phyloP scores from a whole-genome alignment of 2,797 vertebrate genomes.

The Microtus obscurus region DNA sequence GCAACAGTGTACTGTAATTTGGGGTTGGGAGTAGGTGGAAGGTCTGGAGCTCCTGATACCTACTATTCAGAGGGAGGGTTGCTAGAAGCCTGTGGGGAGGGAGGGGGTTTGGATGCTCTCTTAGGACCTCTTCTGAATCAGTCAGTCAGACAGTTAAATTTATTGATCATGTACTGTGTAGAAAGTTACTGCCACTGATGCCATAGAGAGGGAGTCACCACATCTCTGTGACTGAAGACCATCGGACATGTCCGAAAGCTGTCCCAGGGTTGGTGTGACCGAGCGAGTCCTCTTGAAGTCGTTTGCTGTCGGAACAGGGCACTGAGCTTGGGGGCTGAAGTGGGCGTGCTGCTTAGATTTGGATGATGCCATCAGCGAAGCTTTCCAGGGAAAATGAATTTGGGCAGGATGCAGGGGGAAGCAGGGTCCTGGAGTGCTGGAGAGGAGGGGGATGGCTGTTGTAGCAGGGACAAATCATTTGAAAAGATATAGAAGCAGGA shows the following conservation, averaged over 20 bases:
- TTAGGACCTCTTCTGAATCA: slow-evolving; percentile 21
- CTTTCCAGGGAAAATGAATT: neutral
- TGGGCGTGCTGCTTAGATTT: neutral
- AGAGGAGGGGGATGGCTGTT: neutral
- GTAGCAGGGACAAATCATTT: neutral
- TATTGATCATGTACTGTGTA: neutral
- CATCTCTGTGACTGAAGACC: neutral
- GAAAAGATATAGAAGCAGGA: neutral
- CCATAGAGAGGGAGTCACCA: neutral
- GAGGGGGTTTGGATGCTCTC: neutral
- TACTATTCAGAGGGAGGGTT: neutral
- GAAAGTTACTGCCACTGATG: neutral
- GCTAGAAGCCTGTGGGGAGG: neutral
- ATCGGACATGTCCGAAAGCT: neutral
- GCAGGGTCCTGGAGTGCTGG: neutral
- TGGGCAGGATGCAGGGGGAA: neutral
- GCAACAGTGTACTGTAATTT: slow-evolving; percentile 35
- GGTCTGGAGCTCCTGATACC: neutral
- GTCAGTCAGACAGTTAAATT: slow-evolving; percentile 30
- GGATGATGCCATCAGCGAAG: neutral
- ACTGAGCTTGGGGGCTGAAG: neutral
- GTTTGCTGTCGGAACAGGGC: neutral
- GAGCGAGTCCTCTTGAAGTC: neutral
- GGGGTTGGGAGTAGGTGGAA: slow-evolving; percentile 12
- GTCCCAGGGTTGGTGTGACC: neutral